Percentiles rank a stretch among this genome's conserved stretches.
phyloP scores from a whole-genome alignment of 2,797 vertebrate species.

The Onychomys arenicola region DNA sequence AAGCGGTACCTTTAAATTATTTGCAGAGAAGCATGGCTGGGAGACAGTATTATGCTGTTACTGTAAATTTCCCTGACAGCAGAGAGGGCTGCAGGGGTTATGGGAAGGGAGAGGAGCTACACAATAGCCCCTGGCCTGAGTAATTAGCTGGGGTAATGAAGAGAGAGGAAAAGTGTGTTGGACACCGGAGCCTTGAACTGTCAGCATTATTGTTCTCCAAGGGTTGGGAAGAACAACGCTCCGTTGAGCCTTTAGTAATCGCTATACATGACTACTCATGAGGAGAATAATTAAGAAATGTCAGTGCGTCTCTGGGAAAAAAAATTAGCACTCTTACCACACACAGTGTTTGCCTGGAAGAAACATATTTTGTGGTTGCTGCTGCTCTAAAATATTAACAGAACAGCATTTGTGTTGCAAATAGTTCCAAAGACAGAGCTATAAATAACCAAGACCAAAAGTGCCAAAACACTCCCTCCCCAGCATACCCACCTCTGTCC shows the following conservation, averaged over 20 bases:
- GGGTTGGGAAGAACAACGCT: conserved; percentile 79
- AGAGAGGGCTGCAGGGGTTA: conserved; percentile 73
- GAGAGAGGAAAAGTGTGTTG: conserved; percentile 75
- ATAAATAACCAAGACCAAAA: background rate
- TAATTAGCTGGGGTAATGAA: conserved; percentile 88
- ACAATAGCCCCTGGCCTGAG: conserved; percentile 77
- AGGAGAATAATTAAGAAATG: conserved; percentile 89
- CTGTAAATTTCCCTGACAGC: conserved; percentile 79
- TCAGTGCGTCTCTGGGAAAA: conserved; percentile 84
- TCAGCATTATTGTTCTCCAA: conserved; percentile 85
- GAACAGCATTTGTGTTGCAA: background rate
- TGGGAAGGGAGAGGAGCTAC: conserved; percentile 50
- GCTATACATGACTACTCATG: conserved; percentile 85
- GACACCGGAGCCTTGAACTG: conserved; percentile 75
- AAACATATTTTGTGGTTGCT: conserved; percentile 73
- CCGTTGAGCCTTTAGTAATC: conserved; percentile 83
- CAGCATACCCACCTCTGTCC: accelerated
- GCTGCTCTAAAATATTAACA: conserved; percentile 49
- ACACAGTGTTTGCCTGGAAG: conserved; percentile 68
- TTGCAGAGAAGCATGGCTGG: background rate
- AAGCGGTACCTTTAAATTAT: conserved; percentile 30
- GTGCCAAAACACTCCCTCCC: background rate
- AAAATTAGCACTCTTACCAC: conserved; percentile 64
- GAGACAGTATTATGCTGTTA: conserved; percentile 55
- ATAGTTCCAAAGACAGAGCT: conserved; percentile 14